Evolutionary conservation across 2,888 invertebrate species (phyloP), one percentile per base, ranked within the genome.

Genomic region (Tanytarsus gracilentus): DNA sequence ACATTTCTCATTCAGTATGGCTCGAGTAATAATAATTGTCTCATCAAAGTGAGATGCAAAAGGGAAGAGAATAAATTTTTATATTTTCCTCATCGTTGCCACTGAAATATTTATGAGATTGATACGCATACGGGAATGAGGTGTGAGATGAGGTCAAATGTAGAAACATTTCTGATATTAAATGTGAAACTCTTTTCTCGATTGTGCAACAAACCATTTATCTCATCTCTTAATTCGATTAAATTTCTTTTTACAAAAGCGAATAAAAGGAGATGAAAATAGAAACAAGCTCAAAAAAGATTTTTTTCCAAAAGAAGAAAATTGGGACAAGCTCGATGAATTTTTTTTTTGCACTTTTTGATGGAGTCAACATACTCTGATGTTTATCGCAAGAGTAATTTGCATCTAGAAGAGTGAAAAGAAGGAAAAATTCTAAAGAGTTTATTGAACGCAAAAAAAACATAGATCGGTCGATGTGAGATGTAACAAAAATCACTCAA

Each of bases 401-500:
- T n/a, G n/a, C n/a, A n/a, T n/a, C n/a, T n/a, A n/a, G n/a, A n/a
- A n/a, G n/a, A n/a, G n/a, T n/a, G n/a, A n/a, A n/a, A n/a, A n/a
- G n/a, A n/a, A n/a, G n/a, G n/a, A n/a, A n/a, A n/a, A n/a, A 56
- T 56, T 58, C 48, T 25, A 14, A 14, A 56, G 40, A 58, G 58
- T 58, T 58, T 44, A 29, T 58, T 58, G 58, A 58, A 58, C 58
- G 39, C 29, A 2, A 7, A 23, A 16, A 44, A 33, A n/a, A 33
- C 9, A 33, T 18, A 11, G 44, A 44, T 44, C 23, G 16, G n/a
- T n/a, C 36, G 14, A 36, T 44, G 44, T n/a, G n/a, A n/a, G n/a
- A n/a, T n/a, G n/a, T n/a, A n/a, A n/a, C n/a, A n/a, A n/a, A n/a
- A n/a, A n/a, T n/a, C n/a, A n/a, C n/a, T n/a, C n/a, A n/a, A n/a